These are phyloP conservation scores for Capricornis sumatraensis DNA, from an alignment of 2,113 vertebrate genomes.

Conservation along the genomic window DNA sequence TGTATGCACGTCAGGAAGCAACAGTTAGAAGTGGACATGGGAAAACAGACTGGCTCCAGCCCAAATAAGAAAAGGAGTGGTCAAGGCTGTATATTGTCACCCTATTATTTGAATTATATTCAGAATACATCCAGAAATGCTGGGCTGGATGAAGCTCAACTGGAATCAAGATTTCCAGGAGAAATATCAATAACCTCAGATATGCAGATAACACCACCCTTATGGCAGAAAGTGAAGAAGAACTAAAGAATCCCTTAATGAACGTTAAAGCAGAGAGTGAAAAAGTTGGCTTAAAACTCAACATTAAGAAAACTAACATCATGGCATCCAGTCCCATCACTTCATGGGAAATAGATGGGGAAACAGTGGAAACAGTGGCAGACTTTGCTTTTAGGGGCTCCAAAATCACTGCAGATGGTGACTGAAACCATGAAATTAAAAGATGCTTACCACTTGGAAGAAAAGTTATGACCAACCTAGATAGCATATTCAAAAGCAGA, in stretches of 20 bases:
- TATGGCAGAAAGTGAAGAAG: background rate
- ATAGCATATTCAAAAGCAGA: background rate
- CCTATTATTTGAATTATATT: background rate
- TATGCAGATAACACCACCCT: background rate
- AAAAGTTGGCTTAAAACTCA: background rate
- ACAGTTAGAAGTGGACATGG: background rate
- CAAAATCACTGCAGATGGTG: background rate
- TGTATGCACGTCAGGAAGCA: background rate
- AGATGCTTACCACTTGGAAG: fast-evolving
- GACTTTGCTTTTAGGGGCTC: background rate
- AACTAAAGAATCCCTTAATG: background rate
- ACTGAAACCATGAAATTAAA: background rate
- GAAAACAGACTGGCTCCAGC: background rate
- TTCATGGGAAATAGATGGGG: background rate
- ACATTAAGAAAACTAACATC: background rate
- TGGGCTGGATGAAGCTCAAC: background rate
- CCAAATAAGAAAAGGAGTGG: background rate
- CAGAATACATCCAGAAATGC: background rate
- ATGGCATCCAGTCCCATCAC: background rate
- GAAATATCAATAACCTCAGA: background rate
- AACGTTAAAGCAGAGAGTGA: background rate
- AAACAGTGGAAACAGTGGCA: background rate
- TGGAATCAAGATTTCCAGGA: background rate
- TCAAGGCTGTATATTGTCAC: background rate
- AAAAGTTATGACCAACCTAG: background rate